A percentile compares a stretch with the other conserved stretches of the same genome.
These are phyloP conservation scores for Poeciliopsis gracilis DNA, from an alignment of 2,797 vertebrate genomes.

Conservation along the genomic window DNA sequence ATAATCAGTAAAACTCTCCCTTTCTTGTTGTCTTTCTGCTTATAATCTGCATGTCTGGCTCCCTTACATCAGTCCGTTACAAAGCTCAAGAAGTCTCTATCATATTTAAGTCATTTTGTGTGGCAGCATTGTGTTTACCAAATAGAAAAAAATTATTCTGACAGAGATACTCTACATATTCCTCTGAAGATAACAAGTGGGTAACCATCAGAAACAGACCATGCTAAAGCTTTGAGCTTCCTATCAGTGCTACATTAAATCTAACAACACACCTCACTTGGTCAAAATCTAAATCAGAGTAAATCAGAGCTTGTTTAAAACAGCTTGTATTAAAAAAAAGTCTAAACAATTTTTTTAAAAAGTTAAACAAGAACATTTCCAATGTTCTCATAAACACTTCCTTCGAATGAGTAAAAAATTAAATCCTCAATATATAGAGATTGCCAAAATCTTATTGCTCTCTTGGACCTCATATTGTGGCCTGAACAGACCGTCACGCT, in stretches of 20 bases:
- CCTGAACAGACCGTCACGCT: not conserved
- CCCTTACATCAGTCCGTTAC: not conserved
- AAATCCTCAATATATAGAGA: not conserved
- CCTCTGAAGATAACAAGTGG: not conserved
- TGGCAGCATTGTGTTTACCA: not conserved
- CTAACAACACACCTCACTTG: not conserved
- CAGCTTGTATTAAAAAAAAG: not conserved
- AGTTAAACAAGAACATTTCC: not conserved
- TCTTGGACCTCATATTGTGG: not conserved
- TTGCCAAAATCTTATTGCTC: not conserved
- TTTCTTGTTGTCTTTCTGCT: not conserved
- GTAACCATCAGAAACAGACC: not conserved
- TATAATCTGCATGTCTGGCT: not conserved
- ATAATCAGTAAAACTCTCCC: not conserved
- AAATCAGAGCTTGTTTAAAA: not conserved
- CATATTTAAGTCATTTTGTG: constrained; percentile 1
- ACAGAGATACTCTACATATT: not conserved
- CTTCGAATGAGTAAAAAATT: not conserved
- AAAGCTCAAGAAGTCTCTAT: not conserved
- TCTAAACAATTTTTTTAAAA: not conserved
- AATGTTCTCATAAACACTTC: not conserved
- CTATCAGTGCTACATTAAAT: not conserved
- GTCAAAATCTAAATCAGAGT: not conserved
- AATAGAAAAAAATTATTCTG: not conserved
- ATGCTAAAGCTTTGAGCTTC: not conserved